Base-by-base conservation (phyloP, 1,140 invertebrate species). In the Coenobita brevimanus region DNA sequence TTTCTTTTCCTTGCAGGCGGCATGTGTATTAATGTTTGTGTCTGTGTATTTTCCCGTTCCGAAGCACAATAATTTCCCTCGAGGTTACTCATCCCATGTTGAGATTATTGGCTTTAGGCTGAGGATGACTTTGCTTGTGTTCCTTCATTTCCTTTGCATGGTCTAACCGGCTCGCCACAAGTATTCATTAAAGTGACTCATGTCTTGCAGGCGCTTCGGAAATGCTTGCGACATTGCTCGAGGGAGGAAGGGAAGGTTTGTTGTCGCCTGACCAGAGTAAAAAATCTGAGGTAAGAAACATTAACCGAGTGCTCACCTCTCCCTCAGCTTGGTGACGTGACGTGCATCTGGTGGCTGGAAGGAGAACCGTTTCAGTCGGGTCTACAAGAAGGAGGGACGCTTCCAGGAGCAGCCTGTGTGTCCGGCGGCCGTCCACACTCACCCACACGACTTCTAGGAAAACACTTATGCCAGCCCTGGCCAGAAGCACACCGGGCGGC, bases 401-500 rank as follows among this genome's bases (percentile, higher is more conserved):
- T 81, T 81, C 78, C 62, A 41, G 57, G 78, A 81, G 78, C 78
- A 81, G 78, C 43, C 78, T 41, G 78, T 62, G 78, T 64, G 57
- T 64, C 67, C 78, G 78, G 64, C 33, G 41, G 67, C 38, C 80
- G 38, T 54, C 64, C 80, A 69, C 80, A 69, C 80, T 82, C 80
- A 21, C 80, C 33, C 80, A 41, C 46, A 43, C 64, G 67, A 50
- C 80, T 82, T 82, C 80, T 82, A 71, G 80, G 80, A 82, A 82
- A 82, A 60, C 80, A 50, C 80, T 71, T 82, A 82, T 64, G 60
- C 79, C 33, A 60, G 36, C 46, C 17, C 17, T 82, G 38, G 41
- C 24, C 41, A 24, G 64, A 8, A 82, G 67, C n/a, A 67, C 57
- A 50, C 73, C 41, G 46, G 36, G 80, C 38, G 64, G 41, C 17